These are phyloP conservation scores for Pedetes capensis DNA, from an alignment of 2,113 vertebrate genomes.

Conservation along the genomic window DNA sequence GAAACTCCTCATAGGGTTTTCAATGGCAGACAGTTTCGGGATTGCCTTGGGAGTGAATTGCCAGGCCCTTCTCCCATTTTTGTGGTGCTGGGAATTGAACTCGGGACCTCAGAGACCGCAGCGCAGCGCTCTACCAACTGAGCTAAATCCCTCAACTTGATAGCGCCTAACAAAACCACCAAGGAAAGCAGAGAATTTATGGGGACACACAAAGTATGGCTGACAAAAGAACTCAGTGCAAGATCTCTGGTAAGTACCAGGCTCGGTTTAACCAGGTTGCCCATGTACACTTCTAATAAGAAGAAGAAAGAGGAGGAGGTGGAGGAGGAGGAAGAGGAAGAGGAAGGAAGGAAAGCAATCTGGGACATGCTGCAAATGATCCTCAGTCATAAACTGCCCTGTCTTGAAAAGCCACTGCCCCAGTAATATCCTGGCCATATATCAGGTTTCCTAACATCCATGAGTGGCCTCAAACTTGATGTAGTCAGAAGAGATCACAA, in stretches of 20 bases:
- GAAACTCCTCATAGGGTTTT: too few relatives aligned
- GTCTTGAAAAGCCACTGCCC: background rate
- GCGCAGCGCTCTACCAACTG: too few relatives aligned
- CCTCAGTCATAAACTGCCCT: background rate
- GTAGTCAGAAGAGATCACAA: background rate
- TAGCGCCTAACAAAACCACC: too few relatives aligned
- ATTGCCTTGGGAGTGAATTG: too few relatives aligned
- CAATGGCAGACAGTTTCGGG: too few relatives aligned
- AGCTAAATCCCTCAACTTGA: too few relatives aligned
- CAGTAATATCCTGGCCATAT: background rate
- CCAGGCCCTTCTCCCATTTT: too few relatives aligned
- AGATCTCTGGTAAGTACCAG: background rate
- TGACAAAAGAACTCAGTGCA: background rate
- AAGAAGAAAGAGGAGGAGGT: too few relatives aligned
- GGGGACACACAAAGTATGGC: background rate
- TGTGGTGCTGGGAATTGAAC: too few relatives aligned
- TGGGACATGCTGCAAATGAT: background rate
- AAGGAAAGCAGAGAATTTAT: background rate
- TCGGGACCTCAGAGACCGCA: too few relatives aligned
- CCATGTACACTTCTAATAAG: background rate
- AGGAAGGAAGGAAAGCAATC: too few relatives aligned
- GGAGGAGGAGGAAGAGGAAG: too few relatives aligned
- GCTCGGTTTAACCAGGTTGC: background rate
- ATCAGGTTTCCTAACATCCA: background rate
- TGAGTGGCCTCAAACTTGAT: background rate